Percentiles rank a stretch among this genome's conserved stretches.
phyloP scores from a whole-genome alignment of 2,888 invertebrate species.

The Ashinkailepas kermadecensis region DNA sequence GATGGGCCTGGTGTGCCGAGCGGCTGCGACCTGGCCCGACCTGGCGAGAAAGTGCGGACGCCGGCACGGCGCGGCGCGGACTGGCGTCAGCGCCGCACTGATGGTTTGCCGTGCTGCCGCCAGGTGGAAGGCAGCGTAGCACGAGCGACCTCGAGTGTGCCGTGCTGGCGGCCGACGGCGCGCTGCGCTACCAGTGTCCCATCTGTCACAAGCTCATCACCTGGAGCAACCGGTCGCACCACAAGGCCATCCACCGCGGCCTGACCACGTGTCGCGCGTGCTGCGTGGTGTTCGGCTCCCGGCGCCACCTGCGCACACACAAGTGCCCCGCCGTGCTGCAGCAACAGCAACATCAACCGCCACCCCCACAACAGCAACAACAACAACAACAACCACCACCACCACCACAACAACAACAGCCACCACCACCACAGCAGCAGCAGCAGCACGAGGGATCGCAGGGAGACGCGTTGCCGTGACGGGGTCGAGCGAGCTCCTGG shows the following conservation, averaged over 20 bases:
- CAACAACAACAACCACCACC: no score
- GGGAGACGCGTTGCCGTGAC: no score
- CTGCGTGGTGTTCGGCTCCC: conserved; percentile 22
- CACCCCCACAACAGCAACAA: no score
- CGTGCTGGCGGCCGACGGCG: not conserved
- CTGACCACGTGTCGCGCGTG: conserved; percentile 23
- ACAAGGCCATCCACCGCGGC: conserved; percentile 5
- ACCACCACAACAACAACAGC: no score
- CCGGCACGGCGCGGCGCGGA: not conserved
- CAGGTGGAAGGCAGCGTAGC: not conserved
- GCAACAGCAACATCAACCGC: no score
- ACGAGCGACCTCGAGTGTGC: not conserved
- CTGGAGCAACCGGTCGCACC: not conserved
- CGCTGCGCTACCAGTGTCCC: not conserved
- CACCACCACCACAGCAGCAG: no score
- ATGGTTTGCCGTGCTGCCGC: not conserved
- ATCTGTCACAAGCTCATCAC: not conserved
- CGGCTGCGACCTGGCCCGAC: no score
- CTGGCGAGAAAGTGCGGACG: not conserved
- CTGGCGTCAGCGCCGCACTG: not conserved
- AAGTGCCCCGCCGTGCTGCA: conserved; percentile 22
- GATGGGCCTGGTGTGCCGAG: no score
- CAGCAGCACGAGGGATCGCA: no score
- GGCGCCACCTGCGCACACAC: conserved; percentile 25
- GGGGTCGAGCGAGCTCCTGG: no score